phyloP scores from a whole-genome alignment of 1,140 invertebrate genomes.

The Apis laboriosa region DNA sequence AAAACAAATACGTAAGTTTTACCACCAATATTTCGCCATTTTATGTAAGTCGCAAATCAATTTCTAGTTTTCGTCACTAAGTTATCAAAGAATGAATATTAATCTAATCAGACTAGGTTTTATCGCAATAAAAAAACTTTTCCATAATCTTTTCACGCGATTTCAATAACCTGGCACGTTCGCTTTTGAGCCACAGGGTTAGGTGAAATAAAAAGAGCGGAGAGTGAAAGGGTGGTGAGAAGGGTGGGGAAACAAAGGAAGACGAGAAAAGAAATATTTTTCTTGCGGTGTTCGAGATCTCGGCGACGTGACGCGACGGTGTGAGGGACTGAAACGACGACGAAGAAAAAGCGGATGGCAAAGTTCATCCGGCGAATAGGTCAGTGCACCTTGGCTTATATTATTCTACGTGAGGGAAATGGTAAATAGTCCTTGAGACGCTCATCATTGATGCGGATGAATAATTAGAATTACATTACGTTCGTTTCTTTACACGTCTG shows the following conservation, averaged over 20 bases:
- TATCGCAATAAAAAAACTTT: not conserved
- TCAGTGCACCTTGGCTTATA: not conserved
- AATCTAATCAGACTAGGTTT: not conserved
- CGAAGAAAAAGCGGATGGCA: not conserved
- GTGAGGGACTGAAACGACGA: not conserved
- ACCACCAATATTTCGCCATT: no score
- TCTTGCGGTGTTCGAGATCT: not conserved
- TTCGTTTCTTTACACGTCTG: not conserved
- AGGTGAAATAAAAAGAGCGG: not conserved
- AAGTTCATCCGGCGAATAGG: conserved; percentile 5
- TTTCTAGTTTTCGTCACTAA: no score
- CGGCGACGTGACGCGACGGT: not conserved
- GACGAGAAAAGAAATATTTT: conserved; percentile 25
- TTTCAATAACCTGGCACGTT: not conserved
- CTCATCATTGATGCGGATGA: not conserved
- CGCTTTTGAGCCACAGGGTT: no score
- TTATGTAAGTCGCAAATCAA: no score
- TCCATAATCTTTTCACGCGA: not conserved
- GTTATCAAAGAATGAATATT: no score
- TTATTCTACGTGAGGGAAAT: not conserved
- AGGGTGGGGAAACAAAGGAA: conserved; percentile 2
- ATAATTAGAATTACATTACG: not conserved
- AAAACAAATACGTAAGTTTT: no score
- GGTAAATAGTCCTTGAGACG: not conserved
- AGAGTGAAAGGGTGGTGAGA: not conserved